Evolutionary conservation across 2,888 invertebrate species (phyloP), one percentile per base, ranked within the genome.

Genomic region (Idaea biselata): DNA sequence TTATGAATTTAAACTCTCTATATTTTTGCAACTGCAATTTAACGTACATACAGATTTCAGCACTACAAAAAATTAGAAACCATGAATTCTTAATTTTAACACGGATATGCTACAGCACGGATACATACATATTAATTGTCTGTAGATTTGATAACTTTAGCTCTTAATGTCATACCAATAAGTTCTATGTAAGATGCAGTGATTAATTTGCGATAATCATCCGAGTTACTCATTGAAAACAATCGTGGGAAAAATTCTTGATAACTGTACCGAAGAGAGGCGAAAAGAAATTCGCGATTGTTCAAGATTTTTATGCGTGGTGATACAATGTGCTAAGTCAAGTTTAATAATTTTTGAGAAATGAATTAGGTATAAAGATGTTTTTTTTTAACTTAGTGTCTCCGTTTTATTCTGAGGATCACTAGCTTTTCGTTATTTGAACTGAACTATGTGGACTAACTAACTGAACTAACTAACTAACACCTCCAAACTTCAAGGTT

Each of bases 201-300:
- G 54, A 62, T 44, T 44, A 44, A 44, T 44, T 44, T 44, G 14
- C 44, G 11, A 44, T 44, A 44, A 44, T 44, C 44, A 44, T 44
- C 44, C 44, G 14, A 44, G 57, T 61, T 53, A 60, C 56, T 79
- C 75, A 77, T 76, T 78, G 66, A 73, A 82, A 77, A 84, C 81
- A 84, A 85, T 75, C 89, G 89, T 89, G 89, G 87, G 89, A 89
- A 88, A 82, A 84, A 81, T 72, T 78, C 73, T 63, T 65, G 62
- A 8, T 87, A 86, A 89, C 86, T 84, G 88, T 88, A 83, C 69
- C 68, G 68, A 76, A 72, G 81, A 82, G 81, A 84, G 82, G 18
- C 18, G 56, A 67, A 59, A 81, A 83, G 80, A 81, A 80, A 74
- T 75, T 66, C 73, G 63, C 74, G 66, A 85, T 84, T 87, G 82